Base-by-base conservation (phyloP, 2,888 invertebrate genomes). In the Holacanthella duospinosa region DNA sequence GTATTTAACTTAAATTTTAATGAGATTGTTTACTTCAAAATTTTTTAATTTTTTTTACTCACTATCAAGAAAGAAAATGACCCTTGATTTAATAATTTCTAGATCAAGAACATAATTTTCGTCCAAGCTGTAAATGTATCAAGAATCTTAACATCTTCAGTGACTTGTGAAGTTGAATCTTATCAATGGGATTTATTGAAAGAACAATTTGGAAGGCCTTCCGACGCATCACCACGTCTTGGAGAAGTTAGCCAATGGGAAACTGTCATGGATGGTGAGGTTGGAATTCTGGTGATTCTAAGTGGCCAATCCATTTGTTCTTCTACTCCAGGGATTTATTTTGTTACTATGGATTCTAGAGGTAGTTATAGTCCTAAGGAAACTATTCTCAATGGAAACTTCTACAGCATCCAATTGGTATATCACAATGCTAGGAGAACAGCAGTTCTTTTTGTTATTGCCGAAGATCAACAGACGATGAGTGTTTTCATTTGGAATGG, bases 211-310 rank as follows among this genome's bases (percentile, higher is more conserved):
- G 56, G 64, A 28, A 44, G 60, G 55, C 19, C 12, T 9, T 6
- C 36, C 44, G n/a, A 29, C 24, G 21, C 2, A 28, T 29, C 29
- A 4, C 48, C 24, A 6, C 55, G 36, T 27, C 29, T 68, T 24
- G 68, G 68, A 9, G 29, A 44, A 19, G 60, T 68, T 1, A 26
- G 55, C 4, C 9, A 29, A 9, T 66, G 66, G 68, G 53, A 63
- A 21, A 63, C 66, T 9, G 44, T 36, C 2, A 36, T 26, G 1
- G 48, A 56, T 16, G 63, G 58, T 19, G 29, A 43, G 12, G 43
- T 25, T 16, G 59, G 55, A 2, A 27, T 64, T 1, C 21, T 68
- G 1, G 63, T 68, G 19, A 61, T 63, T 19, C 57, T 60, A 0
- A 63, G 63, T 19, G 44, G 6, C 2, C 60, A n/a, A 21, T 48